Conservation (phyloP, 2,888 invertebrate species). For the Salpingus planirostris region DNA sequence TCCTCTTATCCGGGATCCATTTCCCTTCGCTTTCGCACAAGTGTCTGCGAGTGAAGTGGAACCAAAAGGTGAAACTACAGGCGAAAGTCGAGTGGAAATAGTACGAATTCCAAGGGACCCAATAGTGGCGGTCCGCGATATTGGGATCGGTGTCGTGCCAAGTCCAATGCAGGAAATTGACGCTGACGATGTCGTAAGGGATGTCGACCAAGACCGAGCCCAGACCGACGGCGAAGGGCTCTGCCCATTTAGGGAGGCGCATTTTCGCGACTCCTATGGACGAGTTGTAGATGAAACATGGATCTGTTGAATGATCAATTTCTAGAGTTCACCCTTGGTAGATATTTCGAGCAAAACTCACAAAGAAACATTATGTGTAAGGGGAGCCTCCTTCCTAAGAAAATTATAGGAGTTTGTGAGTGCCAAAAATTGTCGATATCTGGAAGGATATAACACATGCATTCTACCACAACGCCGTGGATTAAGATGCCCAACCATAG, state of each 20-base stretch:
- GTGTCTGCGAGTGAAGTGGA: slow-evolving; percentile 50
- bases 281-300: slow-evolving; percentile 53
- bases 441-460: slow-evolving; percentile 59
- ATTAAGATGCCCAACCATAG: slow-evolving; percentile 65
- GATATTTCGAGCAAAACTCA: too few species aligned
- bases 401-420: slow-evolving; percentile 63
- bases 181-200: slow-evolving; percentile 70
- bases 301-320: slow-evolving; percentile 43
- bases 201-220: slow-evolving; percentile 64
- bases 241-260: slow-evolving; percentile 49
- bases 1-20: slow-evolving; percentile 44
- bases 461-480: slow-evolving; percentile 65
- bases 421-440: slow-evolving; percentile 82
- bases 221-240: slow-evolving; percentile 61
- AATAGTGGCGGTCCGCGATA: slow-evolving; percentile 64
- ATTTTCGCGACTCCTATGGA: slow-evolving; percentile 49
- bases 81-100: slow-evolving; percentile 73
- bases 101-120: slow-evolving; percentile 79
- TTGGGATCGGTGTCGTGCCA: slow-evolving; percentile 74
- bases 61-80: slow-evolving; percentile 61
- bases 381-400: slow-evolving; percentile 62
- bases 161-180: slow-evolving; percentile 74
- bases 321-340: too few species aligned
- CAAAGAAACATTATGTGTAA: slow-evolving; percentile 65
- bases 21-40: slow-evolving; percentile 47